These are phyloP conservation scores for Lacanobia wlatinum DNA, from an alignment of 2,888 invertebrate genomes.

Conservation along the genomic window DNA sequence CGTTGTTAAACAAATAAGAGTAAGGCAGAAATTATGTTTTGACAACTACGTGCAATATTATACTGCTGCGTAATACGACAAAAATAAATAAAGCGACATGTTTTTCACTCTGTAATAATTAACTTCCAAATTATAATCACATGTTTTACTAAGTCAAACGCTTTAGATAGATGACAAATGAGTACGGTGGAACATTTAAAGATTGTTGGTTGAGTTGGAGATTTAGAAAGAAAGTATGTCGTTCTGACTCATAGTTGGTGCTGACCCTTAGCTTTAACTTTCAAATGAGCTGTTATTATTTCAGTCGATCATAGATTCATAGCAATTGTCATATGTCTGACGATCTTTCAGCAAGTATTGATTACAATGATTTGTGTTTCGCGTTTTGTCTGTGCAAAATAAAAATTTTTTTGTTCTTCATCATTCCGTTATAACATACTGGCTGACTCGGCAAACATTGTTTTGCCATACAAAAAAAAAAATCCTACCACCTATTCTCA, in stretches of 20 bases:
- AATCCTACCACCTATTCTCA: no score
- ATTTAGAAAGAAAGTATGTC: background rate
- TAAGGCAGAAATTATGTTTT: background rate
- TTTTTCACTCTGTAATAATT: background rate
- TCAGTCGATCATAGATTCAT: background rate
- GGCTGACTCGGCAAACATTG: no score
- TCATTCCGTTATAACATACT: no score
- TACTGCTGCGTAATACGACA: background rate
- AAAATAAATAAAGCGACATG: background rate
- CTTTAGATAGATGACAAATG: background rate
- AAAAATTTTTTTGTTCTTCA: slow-evolving; percentile 68
- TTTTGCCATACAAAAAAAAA: no score
- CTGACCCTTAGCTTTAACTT: background rate
- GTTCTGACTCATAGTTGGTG: background rate
- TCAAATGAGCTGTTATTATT: background rate
- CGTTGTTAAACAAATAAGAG: background rate
- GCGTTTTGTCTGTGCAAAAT: no score
- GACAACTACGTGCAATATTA: background rate
- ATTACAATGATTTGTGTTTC: no score
- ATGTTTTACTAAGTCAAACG: background rate
- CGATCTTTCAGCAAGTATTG: no score
- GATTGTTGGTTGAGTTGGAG: no score
- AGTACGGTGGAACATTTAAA: no score
- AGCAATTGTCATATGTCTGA: no score
- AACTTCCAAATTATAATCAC: background rate